Base-by-base conservation (phyloP, 2,888 invertebrate genomes). In the Vanessa cardui region DNA sequence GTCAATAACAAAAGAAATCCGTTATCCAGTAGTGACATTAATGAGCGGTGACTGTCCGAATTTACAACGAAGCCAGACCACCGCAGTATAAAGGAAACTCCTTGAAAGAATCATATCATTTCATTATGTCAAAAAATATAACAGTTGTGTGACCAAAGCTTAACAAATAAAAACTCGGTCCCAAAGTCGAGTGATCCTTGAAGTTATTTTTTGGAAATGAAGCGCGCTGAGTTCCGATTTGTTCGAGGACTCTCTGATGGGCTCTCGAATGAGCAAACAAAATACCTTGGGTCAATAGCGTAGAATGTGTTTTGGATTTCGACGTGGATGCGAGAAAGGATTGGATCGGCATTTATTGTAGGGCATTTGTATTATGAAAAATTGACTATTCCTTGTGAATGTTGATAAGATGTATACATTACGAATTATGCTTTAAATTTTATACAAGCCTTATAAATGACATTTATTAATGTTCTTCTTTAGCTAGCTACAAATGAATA, bases 181-280 rank as follows among this genome's bases (percentile, higher is more conserved):
- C 62, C 56, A 70, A 63, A 71, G 71, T 76, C 66, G 70, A 83
- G 82, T 73, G 77, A 76, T 73, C 69, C 77, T 81, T 73, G 64
- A 82, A 78, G 79, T 77, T 79, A 83, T 83, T 87, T 73, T 83
- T 82, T 74, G 81, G 84, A 87, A 85, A 82, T 80, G 84, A 84
- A 80, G 80, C 81, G 75, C 74, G 72, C 79, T 77, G 78, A 77
- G 80, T 76, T 78, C 79, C 74, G 62, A 69, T 70, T 69, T 68
- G 50, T 65, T 80, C 64, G 68, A 82, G 83, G 62, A 75, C 76
- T 8, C 76, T 81, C 68, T 62, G 76, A 78, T 76, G 73, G 68
- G 69, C 73, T 76, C 78, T 78, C 68, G 74, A 73, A 65, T 68
- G 72, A 63, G 70, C 78, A 80, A 77, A 81, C 78, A 83, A 76